These are phyloP conservation scores for Tachina fera DNA, from an alignment of 2,888 invertebrate species.

Conservation along the genomic window DNA sequence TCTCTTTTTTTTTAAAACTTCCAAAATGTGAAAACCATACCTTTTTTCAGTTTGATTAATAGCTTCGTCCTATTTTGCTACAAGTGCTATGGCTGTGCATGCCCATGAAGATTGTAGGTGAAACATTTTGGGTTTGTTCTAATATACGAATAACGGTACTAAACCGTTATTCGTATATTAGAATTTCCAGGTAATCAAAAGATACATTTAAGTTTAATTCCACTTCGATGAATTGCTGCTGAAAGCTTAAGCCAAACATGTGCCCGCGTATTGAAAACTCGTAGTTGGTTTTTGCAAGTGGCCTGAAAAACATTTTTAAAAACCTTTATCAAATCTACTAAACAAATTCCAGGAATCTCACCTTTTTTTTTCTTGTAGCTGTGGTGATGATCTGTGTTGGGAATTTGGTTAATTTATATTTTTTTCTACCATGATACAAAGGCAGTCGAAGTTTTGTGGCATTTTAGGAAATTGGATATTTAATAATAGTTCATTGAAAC, in stretches of 20 bases:
- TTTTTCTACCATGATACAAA: background rate
- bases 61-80: too few species aligned
- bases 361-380: background rate
- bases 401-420: conserved; percentile 24
- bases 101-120: background rate
- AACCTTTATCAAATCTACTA: conserved; percentile 15
- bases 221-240: background rate
- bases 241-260: background rate
- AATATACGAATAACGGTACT: conserved; percentile 26
- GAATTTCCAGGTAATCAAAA: background rate
- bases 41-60: too few species aligned
- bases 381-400: background rate
- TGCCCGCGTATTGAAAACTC: background rate
- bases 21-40: too few species aligned
- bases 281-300: background rate
- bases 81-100: background rate
- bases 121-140: background rate
- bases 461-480: conserved; percentile 38
- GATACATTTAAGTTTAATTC: background rate
- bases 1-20: too few species aligned
- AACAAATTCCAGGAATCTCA: conserved; percentile 29
- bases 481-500: conserved; percentile 56
- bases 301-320: background rate
- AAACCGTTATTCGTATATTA: background rate
- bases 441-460: conserved; percentile 9